Evolutionary conservation across 2,888 invertebrate species (phyloP).

Genomic region (Agonum fuliginosum): DNA sequence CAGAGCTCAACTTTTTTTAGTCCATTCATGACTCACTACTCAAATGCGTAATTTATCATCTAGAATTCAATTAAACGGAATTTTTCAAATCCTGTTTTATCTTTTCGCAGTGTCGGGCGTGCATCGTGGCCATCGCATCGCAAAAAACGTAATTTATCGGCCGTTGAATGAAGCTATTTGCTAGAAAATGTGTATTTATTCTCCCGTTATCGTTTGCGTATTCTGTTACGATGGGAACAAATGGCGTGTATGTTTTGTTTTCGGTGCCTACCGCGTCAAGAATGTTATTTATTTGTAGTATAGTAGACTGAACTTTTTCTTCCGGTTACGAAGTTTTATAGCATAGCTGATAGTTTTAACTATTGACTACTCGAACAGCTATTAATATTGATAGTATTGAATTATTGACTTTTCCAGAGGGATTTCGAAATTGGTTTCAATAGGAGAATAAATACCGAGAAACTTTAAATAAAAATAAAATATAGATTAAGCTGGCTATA

Average conservation of each 20-base stretch:
- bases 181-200: constrained; percentile 33
- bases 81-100: constrained; percentile 51
- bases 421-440: too few species aligned
- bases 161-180: constrained; percentile 35
- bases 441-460: too few species aligned
- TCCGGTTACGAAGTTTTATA: constrained; percentile 21
- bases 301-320: background rate
- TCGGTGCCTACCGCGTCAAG: constrained; percentile 1
- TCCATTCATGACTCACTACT: constrained; percentile 38
- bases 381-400: constrained; percentile 28
- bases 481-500: too few species aligned
- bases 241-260: constrained; percentile 23
- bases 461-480: too few species aligned
- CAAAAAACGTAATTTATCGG: constrained; percentile 12
- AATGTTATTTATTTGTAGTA: constrained; percentile 12
- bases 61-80: constrained; percentile 55
- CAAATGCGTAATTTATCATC: constrained; percentile 56
- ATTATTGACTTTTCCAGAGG: background rate
- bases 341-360: constrained; percentile 1
- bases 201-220: constrained; percentile 18
- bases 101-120: constrained; percentile 4
- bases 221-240: constrained; percentile 22
- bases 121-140: background rate
- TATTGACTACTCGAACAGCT: constrained; percentile 17
- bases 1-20: constrained; percentile 9